Base-by-base conservation (phyloP, 2,113 vertebrate species). In the Aspidoscelis tigris region DNA sequence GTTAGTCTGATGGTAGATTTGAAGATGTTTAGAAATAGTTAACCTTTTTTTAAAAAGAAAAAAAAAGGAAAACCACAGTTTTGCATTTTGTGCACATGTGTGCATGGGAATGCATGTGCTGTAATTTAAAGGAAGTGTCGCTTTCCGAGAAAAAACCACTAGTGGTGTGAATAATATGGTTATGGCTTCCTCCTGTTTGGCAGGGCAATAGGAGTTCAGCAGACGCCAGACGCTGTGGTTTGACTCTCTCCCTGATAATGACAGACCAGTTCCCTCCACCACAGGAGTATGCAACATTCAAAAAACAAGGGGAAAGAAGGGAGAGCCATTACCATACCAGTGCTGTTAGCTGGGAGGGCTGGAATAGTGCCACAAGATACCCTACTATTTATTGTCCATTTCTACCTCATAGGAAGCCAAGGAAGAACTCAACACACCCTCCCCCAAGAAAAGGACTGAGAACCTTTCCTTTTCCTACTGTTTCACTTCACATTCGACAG, bases 161-260 rank as follows among this genome's bases (percentile, higher is more conserved):
- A 86, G 80, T 7, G 10, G 91, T 90, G 88, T 90, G 91, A 90
- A 93, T 93, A 94, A 92, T 92, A 95, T 26, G 91, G 89, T 82
- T 89, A 81, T 86, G 82, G 78, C 90, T 93, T 94, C 93, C 94
- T 93, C 90, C 82, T 89, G 86, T 82, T 90, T 94, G 93, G 94
- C 93, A 92, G 83, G 70, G 55, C 8, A 61, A 88, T 65, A 90
- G 85, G 87, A 92, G 91, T 89, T 89, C 93, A 88, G 78, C 84
- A 41, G 93, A 94, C 94, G 93, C 93, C 95, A 95, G 93, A 84
- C 92, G 91, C 92, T 96, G 95, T 93, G 95, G 96, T 97, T 97
- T 96, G 93, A 96, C 96, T 97, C 96, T 93, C 94, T 96, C 94
- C 91, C 93, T 97, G 96, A 96, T 97, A 97, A 97, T 97, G 95